Percentiles rank a stretch among this genome's conserved stretches.
Evolutionary conservation across 23 tunicate genomes (phyloP).

Genomic region (Oikopleura dioica): DNA sequence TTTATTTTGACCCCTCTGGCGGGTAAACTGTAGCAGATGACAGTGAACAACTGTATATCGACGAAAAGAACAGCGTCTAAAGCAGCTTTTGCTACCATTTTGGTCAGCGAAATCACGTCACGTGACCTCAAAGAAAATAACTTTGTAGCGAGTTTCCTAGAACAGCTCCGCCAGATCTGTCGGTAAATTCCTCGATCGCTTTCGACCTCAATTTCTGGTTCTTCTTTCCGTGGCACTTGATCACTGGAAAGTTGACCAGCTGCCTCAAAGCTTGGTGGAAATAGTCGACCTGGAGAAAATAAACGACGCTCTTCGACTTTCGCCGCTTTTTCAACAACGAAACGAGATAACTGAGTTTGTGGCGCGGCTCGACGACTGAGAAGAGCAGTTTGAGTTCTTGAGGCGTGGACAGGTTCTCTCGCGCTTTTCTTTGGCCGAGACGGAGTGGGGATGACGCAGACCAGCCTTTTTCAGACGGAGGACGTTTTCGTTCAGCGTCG

Average conservation of each 20-base stretch:
- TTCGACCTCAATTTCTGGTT: neutral
- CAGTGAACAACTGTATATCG: too few species aligned
- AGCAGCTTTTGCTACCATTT: too few species aligned
- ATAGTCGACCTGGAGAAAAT: conserved; percentile 4
- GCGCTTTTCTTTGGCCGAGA: conserved; percentile 28
- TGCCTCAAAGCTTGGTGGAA: neutral
- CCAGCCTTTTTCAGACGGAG: conserved; percentile 75
- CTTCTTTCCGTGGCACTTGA: neutral
- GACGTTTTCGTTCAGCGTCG: conserved; percentile 72
- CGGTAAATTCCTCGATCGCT: neutral
- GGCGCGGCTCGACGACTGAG: neutral
- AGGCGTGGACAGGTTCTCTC: conserved; percentile 47
- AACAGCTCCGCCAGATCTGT: neutral
- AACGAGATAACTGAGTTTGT: neutral
- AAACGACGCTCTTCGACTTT: neutral
- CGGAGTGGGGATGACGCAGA: conserved; percentile 61
- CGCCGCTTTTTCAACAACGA: neutral
- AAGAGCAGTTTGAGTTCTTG: conserved; percentile 14
- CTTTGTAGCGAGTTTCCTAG: too few species aligned
- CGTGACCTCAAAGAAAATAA: too few species aligned
- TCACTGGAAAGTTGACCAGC: neutral
- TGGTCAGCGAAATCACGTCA: too few species aligned
- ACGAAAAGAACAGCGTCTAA: too few species aligned
- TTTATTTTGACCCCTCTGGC: too few species aligned
- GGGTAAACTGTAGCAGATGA: too few species aligned